Base-by-base conservation (phyloP, 2,113 vertebrate genomes). In the Neomonachus schauinslandi region DNA sequence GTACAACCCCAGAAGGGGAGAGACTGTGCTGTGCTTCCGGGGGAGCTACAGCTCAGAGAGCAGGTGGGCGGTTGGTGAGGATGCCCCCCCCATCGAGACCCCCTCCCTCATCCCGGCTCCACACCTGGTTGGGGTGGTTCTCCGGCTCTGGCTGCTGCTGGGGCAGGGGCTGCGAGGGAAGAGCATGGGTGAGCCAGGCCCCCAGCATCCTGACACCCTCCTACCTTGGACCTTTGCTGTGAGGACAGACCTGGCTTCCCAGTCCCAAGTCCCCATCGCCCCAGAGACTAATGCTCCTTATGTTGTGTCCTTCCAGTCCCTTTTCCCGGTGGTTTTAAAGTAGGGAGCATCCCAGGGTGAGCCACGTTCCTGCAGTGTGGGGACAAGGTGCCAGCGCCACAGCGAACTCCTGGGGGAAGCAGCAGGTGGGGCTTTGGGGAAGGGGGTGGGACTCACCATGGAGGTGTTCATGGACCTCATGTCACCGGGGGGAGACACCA, bases 91-190 rank as follows among this genome's bases (percentile, higher is more conserved):
- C 26, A 14, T 67, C 15, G 2, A 31, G 2, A 1, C 18, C 3
- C 46, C 46, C 18, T 16, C 22, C 18, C 28, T 0, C 59, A 33
- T 14, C 7, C 26, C 80, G 4, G 36, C 77, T 39, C 51, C 51
- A 0, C 11, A 98, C 97, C 98, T 98, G 88, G 67, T 97, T 98
- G 14, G 76, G 76, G 7, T 86, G 95, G 39, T 22, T 59, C 53
- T 96, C 83, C 0, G 31, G 82, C 72, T 46, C 24, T 0, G 4
- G 67, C 16, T 14, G 42, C 22, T 2, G 57, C 0, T 4, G 63
- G 1, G 83, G 80, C 18, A 15, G 79, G 6, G 33, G 67, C 97
- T 98, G 92, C 24, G 33, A 67, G 26, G 33, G 15, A 72, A 76
- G 53, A 77, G 9, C 46, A 19, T 1, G 2, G 63, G 26, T 96